phyloP scores from a whole-genome alignment of 2,797 vertebrate species.

The Helarctos malayanus region DNA sequence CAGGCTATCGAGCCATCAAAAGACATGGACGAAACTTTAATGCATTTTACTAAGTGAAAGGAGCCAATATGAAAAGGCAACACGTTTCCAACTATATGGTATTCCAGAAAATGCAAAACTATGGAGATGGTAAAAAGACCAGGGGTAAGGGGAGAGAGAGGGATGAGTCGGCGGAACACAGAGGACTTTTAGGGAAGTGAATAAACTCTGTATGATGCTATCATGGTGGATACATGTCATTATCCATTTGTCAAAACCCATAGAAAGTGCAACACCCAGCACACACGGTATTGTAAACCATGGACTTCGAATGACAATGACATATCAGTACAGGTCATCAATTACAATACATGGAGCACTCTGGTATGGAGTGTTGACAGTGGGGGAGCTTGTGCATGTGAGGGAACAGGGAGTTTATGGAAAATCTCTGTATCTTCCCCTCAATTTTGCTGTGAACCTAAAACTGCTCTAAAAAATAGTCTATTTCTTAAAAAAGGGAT shows the following conservation, averaged over 20 bases:
- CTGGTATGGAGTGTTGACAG: not conserved
- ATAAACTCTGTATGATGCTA: not conserved
- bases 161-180: not conserved
- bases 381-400: not conserved
- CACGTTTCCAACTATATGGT: not conserved
- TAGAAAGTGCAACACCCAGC: not conserved
- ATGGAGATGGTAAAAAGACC: not conserved
- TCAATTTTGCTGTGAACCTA: slow-evolving; percentile 28
- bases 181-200: not conserved
- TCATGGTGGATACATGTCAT: not conserved
- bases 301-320: not conserved
- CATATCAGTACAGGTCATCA: not conserved
- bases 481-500: not conserved
- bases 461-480: not conserved
- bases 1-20: not conserved
- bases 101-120: not conserved
- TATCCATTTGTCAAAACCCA: not conserved
- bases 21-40: not conserved
- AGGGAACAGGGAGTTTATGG: not conserved
- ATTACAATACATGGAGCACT: not conserved
- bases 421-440: not conserved
- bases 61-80: not conserved
- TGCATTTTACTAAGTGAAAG: not conserved
- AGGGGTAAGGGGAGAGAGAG: not conserved
- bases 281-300: not conserved